These are phyloP conservation scores for Rhinoderma darwinii DNA, from an alignment of 2,113 vertebrate genomes.

Conservation along the genomic window DNA sequence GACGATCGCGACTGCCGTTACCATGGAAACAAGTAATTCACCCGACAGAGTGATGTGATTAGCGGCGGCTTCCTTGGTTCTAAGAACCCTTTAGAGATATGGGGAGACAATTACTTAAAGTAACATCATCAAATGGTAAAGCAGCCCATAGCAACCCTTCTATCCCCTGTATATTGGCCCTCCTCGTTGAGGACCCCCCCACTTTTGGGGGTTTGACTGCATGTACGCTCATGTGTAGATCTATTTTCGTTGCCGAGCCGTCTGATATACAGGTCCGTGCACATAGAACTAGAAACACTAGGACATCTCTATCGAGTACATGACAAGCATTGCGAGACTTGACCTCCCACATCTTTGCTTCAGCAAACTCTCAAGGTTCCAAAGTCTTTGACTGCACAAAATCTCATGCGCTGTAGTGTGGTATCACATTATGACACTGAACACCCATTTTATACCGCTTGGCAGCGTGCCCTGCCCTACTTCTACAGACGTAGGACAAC, in stretches of 20 bases:
- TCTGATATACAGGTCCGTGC: no score
- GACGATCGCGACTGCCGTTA: not conserved
- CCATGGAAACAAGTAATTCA: constrained; percentile 20
- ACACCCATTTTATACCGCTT: not conserved
- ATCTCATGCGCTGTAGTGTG: not conserved
- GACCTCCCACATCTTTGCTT: not conserved
- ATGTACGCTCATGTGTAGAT: no score
- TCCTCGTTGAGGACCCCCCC: no score
- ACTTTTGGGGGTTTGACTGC: no score
- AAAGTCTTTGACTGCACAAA: constrained; percentile 11
- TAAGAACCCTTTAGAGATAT: not conserved
- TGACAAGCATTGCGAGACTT: no score
- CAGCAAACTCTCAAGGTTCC: not conserved
- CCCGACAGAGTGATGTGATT: not conserved
- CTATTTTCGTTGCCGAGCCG: no score
- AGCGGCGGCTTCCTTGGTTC: not conserved
- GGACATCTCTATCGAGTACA: no score
- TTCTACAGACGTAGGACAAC: constrained; percentile 20
- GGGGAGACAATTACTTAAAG: not conserved
- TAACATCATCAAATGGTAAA: not conserved
- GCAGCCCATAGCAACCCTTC: not conserved
- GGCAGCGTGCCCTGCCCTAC: constrained; percentile 29
- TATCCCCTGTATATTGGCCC: not conserved
- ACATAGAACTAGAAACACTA: not conserved
- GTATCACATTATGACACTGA: constrained; percentile 29